A percentile compares a stretch with the other conserved stretches of the same genome.
Conservation (phyloP, 2,888 invertebrate species). For the Drosophila fungiperda region DNA sequence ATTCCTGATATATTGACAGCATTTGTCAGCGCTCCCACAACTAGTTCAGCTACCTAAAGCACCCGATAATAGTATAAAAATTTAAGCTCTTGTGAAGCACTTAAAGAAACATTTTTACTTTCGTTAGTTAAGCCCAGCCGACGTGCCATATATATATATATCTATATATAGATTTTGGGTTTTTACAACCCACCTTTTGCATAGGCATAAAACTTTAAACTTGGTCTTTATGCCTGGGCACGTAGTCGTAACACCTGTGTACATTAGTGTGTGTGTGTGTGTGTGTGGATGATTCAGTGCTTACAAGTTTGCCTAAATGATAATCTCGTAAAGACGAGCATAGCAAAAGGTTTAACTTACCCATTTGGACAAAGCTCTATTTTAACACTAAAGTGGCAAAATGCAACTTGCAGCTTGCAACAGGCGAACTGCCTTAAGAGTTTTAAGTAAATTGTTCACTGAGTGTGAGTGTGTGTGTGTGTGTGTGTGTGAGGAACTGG, state of each 20-base stretch:
- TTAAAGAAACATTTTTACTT: constrained; percentile 49
- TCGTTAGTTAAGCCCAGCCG: constrained; percentile 19
- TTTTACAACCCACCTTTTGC: constrained; percentile 43
- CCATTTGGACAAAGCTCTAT: constrained; percentile 61
- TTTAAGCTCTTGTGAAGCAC: constrained; percentile 22
- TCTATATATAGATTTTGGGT: constrained; percentile 1
- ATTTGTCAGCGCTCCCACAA: constrained; percentile 66
- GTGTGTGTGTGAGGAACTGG: constrained; percentile 66
- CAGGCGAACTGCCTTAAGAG: constrained; percentile 18
- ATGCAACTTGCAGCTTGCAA: constrained; percentile 25
- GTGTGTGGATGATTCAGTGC: neutral
- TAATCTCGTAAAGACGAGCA: constrained; percentile 51
- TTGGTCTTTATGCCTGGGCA: constrained; percentile 36
- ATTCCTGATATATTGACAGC: constrained; percentile 72
- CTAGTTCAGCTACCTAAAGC: constrained; percentile 16
- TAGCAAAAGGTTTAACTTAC: constrained; percentile 58
- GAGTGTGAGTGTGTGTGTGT: constrained; percentile 65
- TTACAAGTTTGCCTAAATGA: constrained; percentile 30
- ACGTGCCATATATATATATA: neutral
- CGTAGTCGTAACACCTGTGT: constrained; percentile 61
- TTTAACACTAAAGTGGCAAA: constrained; percentile 50
- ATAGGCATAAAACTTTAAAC: constrained; percentile 67
- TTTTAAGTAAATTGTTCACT: constrained; percentile 71
- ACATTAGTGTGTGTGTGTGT: neutral
- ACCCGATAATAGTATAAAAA: constrained; percentile 14